Percentiles rank a stretch among this genome's conserved stretches.
phyloP scores from a whole-genome alignment of 1,140 invertebrate species.

The Vanessa tameamea region DNA sequence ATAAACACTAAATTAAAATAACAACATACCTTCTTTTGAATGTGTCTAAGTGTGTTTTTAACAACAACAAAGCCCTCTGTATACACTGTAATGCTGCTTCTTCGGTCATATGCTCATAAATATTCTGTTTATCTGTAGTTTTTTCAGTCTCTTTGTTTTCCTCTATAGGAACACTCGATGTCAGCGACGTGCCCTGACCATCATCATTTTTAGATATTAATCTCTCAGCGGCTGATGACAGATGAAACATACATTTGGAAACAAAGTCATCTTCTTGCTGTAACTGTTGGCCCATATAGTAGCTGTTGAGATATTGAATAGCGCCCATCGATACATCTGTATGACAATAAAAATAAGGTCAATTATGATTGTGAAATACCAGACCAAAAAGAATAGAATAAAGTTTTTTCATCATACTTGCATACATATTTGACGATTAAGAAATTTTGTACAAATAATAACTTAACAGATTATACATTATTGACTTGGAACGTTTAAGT shows the following conservation, averaged over 20 bases:
- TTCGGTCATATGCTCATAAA: constrained; percentile 81
- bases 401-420: too few species aligned
- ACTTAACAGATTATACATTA: too few species aligned
- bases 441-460: too few species aligned
- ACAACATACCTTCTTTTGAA: constrained; percentile 87
- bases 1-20: neutral
- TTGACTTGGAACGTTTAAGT: too few species aligned
- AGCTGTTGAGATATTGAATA: constrained; percentile 95
- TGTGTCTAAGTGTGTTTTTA: constrained; percentile 96
- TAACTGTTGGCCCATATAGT: constrained; percentile 94
- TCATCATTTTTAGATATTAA: constrained; percentile 80
- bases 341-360: constrained; percentile 27
- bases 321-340: constrained; percentile 95
- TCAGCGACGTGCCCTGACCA: constrained; percentile 45
- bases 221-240: constrained; percentile 89
- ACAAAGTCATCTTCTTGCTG: constrained; percentile 96
- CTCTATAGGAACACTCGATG: constrained; percentile 36
- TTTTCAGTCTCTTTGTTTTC: constrained; percentile 60
- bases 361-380: neutral
- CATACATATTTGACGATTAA: too few species aligned
- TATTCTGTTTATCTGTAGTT: constrained; percentile 63
- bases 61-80: constrained; percentile 91
- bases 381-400: neutral
- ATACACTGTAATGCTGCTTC: constrained; percentile 93
- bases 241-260: constrained; percentile 93